A percentile compares a stretch with the other conserved stretches of the same genome.
phyloP scores from a whole-genome alignment of 2,113 vertebrate genomes.

The Callipepla squamata region DNA sequence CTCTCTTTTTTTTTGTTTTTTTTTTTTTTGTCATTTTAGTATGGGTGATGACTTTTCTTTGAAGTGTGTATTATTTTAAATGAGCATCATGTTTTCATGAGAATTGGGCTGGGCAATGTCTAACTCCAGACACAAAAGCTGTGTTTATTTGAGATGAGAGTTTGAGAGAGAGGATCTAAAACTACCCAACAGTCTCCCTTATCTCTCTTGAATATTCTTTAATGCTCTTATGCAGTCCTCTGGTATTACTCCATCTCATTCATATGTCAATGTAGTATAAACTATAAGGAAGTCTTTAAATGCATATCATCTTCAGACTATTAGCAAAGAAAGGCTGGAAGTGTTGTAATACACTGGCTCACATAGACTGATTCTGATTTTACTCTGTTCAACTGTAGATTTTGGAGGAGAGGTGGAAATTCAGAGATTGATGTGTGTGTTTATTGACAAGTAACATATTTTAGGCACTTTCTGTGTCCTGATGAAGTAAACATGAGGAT shows the following conservation, averaged over 20 bases:
- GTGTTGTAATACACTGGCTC: background rate
- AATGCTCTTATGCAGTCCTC: background rate
- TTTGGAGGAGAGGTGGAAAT: background rate
- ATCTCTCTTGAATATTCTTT: background rate
- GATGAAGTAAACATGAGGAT: background rate
- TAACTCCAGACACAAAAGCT: constrained; percentile 28
- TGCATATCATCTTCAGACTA: background rate
- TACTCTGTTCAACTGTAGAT: background rate
- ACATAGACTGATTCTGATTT: background rate
- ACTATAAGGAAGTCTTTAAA: background rate
- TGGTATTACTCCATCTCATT: background rate
- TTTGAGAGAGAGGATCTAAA: background rate
- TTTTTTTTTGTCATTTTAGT: background rate
- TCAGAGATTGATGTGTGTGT: background rate
- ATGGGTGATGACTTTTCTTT: constrained; percentile 7
- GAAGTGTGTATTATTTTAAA: constrained; percentile 22
- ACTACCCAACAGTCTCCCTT: background rate
- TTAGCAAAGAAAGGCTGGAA: background rate
- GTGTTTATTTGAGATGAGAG: constrained; percentile 26
- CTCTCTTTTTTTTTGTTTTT: background rate
- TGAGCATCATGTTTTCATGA: background rate
- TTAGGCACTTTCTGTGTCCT: background rate
- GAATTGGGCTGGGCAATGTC: background rate
- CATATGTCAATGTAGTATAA: background rate
- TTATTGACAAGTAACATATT: background rate